Evolutionary conservation across 2,888 invertebrate species (phyloP), one percentile per base, ranked within the genome.

Genomic region (Pherbina coryleti): DNA sequence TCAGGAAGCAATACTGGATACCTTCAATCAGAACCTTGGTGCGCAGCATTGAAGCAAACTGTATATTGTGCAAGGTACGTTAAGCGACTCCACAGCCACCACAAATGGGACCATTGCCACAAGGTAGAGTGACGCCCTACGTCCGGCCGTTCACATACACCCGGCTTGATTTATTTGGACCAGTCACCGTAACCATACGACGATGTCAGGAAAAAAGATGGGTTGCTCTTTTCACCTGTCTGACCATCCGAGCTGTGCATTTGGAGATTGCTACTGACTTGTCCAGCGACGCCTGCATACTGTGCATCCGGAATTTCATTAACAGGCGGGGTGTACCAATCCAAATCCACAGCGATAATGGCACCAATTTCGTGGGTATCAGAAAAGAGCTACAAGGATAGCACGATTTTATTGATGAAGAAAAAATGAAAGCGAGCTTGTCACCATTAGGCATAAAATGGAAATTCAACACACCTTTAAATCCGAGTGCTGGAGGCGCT

Each of bases 121-220:
- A 14, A 7, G 79, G 64, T 51, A 28, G 78, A 22, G 25, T 75
- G 4, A 78, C 66, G 3, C 78, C 79, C 9, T 78, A 9, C 22
- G 76, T 79, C 34, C 31, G 78, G 0, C 78, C 81, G 0, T 82
- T 81, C 22, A 51, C 78, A 0, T 80, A 80, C 57, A 82, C 80
- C 9, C 81, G 81, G 4, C 9, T 82, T 11, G 82, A 82, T 55
- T 81, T 67, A 49, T 80, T 79, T 9, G 79, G 81, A 3, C 79
- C 82, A 0, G 17, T 78, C 37, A 51, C 53, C 25, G 31, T 78
- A 5, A n/a, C 75, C 3, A 78, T 75, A 53, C 55, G 71, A 2
- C 69, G 78, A 14, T 37, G 71, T 11, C n/a, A 14, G 5, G 70
- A 75, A 55, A 78, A n/a, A 28, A 69, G 78, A 14, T 79, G 79